Conservation (phyloP, 2,113 vertebrate species). For the Mesembrinibis cayennensis region DNA sequence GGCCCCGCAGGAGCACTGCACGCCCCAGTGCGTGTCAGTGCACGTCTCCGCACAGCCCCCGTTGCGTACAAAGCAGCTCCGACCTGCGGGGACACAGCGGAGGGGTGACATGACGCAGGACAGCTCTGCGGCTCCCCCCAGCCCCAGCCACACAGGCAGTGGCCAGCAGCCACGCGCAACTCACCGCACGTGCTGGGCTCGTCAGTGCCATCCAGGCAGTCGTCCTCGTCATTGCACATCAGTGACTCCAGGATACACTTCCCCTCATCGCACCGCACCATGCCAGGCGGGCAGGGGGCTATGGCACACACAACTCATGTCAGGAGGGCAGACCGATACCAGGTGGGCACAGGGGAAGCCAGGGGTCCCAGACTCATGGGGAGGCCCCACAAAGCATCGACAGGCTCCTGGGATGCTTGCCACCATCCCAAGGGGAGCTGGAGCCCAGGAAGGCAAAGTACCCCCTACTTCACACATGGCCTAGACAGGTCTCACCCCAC, state of each 20-base stretch:
- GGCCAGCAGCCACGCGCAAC: rapidly evolving
- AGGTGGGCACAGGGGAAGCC: neutral
- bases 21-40: slow-evolving; percentile 77
- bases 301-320: neutral
- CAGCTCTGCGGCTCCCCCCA: rapidly evolving
- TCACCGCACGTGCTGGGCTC: slow-evolving; percentile 71
- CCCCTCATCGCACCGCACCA: slow-evolving; percentile 58
- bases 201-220: slow-evolving; percentile 71
- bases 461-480: neutral
- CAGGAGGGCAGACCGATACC: neutral
- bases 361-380: neutral
- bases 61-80: slow-evolving; percentile 77
- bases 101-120: neutral
- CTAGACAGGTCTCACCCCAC: neutral
- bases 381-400: neutral
- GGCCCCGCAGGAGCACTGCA: slow-evolving; percentile 75
- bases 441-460: neutral
- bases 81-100: slow-evolving; percentile 61
- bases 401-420: neutral
- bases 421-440: neutral
- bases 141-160: rapidly evolving
- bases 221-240: slow-evolving; percentile 65
- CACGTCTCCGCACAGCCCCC: slow-evolving; percentile 84
- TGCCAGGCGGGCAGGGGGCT: slow-evolving; percentile 66
- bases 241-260: slow-evolving; percentile 71